phyloP scores from a whole-genome alignment of 2,797 vertebrate genomes.

The Antrozous pallidus region DNA sequence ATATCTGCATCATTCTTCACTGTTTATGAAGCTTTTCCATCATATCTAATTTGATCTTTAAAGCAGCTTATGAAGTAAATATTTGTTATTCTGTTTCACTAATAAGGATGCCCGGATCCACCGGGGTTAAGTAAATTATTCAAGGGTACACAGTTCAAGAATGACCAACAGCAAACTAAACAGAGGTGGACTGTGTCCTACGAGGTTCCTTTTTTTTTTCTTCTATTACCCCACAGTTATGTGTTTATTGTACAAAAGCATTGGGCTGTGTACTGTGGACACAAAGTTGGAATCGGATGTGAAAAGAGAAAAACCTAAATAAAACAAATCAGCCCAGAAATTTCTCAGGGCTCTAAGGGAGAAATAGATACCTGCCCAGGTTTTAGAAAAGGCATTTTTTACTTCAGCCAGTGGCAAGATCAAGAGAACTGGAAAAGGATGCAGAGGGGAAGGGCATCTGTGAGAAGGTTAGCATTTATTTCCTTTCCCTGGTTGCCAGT shows the following conservation, averaged over 20 bases:
- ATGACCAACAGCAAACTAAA: not conserved
- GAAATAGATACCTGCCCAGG: not conserved
- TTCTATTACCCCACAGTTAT: not conserved
- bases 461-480: not conserved
- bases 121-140: not conserved
- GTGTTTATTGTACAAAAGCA: not conserved
- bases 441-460: not conserved
- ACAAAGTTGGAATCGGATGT: not conserved
- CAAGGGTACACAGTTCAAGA: not conserved
- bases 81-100: not conserved
- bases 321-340: not conserved
- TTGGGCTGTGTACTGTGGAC: not conserved
- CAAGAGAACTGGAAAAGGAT: not conserved
- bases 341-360: not conserved
- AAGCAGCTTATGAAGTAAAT: not conserved
- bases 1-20: not conserved
- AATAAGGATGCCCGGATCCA: not conserved
- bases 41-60: not conserved
- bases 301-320: not conserved
- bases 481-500: not conserved
- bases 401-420: not conserved
- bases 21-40: not conserved
- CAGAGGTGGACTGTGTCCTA: not conserved
- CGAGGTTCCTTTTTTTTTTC: too few relatives aligned
- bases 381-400: not conserved